Evolutionary conservation across 1,140 invertebrate genomes (phyloP).

Genomic region (Mamestra configurata): DNA sequence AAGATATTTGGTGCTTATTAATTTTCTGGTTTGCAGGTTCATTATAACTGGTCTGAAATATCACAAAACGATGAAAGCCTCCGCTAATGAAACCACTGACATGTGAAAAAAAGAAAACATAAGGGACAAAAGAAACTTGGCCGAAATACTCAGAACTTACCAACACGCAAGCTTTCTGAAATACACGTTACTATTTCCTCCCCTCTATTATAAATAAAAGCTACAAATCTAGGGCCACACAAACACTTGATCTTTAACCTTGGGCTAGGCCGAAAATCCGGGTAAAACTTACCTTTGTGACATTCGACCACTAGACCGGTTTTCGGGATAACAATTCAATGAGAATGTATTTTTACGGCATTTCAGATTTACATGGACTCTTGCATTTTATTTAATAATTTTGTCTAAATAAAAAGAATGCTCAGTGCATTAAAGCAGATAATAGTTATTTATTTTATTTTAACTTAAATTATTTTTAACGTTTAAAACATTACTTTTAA

Average conservation of each 20-base stretch:
- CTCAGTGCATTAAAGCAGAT: no score
- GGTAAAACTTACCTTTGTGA: slow-evolving; percentile 34
- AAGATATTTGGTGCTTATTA: no score
- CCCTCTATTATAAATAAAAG: slow-evolving; percentile 11
- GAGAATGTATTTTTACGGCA: neutral
- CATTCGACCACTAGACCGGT: neutral
- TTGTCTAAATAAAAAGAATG: no score
- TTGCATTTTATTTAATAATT: no score
- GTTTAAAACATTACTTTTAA: no score
- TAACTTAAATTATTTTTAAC: no score
- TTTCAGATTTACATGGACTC: no score
- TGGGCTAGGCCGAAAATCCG: slow-evolving; percentile 10
- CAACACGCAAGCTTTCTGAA: neutral
- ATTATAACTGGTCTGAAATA: no score
- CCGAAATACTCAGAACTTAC: neutral
- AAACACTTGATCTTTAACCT: slow-evolving; percentile 37
- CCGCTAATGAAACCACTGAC: neutral
- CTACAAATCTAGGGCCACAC: slow-evolving; percentile 11
- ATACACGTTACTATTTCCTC: neutral
- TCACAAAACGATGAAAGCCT: no score
- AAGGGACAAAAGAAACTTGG: neutral
- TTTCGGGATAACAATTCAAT: slow-evolving; percentile 21
- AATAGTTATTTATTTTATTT: no score
- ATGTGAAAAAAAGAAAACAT: neutral
- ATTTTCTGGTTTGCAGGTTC: no score